These are phyloP conservation scores for Sialis lutaria DNA, from an alignment of 2,888 invertebrate genomes.

Conservation along the genomic window DNA sequence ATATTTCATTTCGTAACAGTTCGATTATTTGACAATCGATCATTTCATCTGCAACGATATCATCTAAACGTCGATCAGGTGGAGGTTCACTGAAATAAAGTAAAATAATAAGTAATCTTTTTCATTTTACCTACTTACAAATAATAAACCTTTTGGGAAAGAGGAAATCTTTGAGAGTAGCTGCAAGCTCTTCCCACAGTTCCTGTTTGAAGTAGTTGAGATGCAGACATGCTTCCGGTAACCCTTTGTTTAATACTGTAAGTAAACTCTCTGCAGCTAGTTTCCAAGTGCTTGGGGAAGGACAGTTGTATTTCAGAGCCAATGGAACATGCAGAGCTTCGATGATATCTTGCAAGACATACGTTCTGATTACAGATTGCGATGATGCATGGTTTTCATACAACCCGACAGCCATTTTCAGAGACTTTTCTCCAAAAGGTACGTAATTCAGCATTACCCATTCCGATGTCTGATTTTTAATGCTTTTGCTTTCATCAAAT, in stretches of 20 bases:
- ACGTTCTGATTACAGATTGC: slow-evolving; percentile 49
- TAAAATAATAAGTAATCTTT: slow-evolving; percentile 1
- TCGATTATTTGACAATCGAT: slow-evolving; percentile 71
- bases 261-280: slow-evolving; percentile 60
- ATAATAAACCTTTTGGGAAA: slow-evolving; percentile 57
- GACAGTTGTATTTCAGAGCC: slow-evolving; percentile 63
- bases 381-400: slow-evolving; percentile 58
- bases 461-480: slow-evolving; percentile 31
- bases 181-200: slow-evolving; percentile 78
- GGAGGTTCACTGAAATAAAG: slow-evolving; percentile 26
- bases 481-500: slow-evolving; percentile 29
- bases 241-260: slow-evolving; percentile 61
- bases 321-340: slow-evolving; percentile 55
- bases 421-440: slow-evolving; percentile 68
- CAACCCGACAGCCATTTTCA: slow-evolving; percentile 54
- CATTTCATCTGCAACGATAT: slow-evolving; percentile 51
- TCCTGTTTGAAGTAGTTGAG: slow-evolving; percentile 49
- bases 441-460: slow-evolving; percentile 70
- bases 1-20: slow-evolving; percentile 60
- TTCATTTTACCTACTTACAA: background rate
- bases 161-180: slow-evolving; percentile 77
- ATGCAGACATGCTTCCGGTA: slow-evolving; percentile 70
- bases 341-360: slow-evolving; percentile 47
- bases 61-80: slow-evolving; percentile 37
- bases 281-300: slow-evolving; percentile 68